Base-by-base conservation (phyloP, 2,797 vertebrate species). In the Sebastes glaucus region DNA sequence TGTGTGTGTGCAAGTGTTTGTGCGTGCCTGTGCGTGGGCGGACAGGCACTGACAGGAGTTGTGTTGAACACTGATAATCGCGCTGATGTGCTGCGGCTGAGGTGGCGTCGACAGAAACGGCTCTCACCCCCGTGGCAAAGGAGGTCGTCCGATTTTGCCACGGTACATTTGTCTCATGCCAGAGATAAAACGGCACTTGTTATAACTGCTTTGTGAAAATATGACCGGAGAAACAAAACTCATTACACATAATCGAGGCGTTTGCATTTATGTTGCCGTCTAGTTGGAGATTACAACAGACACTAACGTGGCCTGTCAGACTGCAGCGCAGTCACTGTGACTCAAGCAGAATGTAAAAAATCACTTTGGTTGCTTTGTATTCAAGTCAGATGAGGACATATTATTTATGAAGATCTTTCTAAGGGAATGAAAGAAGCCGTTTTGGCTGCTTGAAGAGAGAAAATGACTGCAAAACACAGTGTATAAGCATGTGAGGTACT, bases 61-160 rank as follows among this genome's bases (percentile, higher is more conserved):
- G 49, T 75, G 92, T 90, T 87, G 80, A 94, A 86, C 85, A 86
- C 85, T 86, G 85, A 92, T 94, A 85, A 92, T 92, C 65, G 75
- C 27, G 71, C 66, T 86, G 83, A 91, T 91, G 81, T 85, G 81
- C 86, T 85, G 85, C 27, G 20, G 73, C 78, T 83, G 75, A 82
- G 59, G 69, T 72, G 65, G 78, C 56, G 83, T 87, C 18, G 28
- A 82, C 81, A 81, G 67, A 83, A 87, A 85, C 59, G 25, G 68
- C 57, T 89, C 84, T 79, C 75, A 77, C 79, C 69, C 71, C 72
- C 11, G 53, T 84, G 78, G 80, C 75, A 30, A 71, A 77, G 84
- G 46, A 74, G 77, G 52, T 71, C 66, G 22, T 65, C 70, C 70
- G 66, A 79, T 91, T 91, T 82, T 80, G 55, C 59, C 62, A 60